These are phyloP conservation scores for Tupaia tana DNA, from an alignment of 2,113 vertebrate genomes.

Conservation along the genomic window DNA sequence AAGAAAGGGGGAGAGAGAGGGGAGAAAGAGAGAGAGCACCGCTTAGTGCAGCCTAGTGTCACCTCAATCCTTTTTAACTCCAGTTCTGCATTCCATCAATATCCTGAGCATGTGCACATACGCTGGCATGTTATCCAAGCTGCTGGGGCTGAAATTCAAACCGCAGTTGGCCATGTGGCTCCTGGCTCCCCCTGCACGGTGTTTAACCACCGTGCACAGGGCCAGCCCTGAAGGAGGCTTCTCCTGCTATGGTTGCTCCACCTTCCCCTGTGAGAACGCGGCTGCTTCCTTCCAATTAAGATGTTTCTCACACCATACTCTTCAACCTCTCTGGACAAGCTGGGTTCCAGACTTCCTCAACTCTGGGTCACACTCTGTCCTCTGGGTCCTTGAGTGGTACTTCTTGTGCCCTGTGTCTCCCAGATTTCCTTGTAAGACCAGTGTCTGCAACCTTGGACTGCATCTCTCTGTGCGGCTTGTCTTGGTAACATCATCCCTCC, in stretches of 20 bases:
- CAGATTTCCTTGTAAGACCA: not conserved
- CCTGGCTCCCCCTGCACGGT: no score
- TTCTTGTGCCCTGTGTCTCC: not conserved
- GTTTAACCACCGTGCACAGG: no score
- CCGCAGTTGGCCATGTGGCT: no score
- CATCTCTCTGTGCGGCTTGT: not conserved
- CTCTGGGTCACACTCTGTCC: not conserved
- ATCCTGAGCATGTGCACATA: no score
- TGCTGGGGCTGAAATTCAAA: no score
- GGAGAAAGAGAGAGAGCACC: no score
- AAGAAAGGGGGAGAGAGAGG: no score
- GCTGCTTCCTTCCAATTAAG: not conserved
- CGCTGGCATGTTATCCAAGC: no score
- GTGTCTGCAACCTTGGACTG: not conserved
- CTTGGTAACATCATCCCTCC: not conserved
- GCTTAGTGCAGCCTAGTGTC: no score
- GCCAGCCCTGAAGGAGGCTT: no score
- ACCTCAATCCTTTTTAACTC: no score
- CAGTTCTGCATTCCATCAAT: no score
- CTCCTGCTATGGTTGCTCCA: not conserved
- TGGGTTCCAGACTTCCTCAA: not conserved
- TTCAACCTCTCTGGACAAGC: not conserved
- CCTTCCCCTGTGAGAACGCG: not conserved
- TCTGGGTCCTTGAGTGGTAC: not conserved
- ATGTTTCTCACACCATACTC: not conserved